These are phyloP conservation scores for Tipula vernalis DNA, from an alignment of 2,888 invertebrate genomes.

Conservation along the genomic window DNA sequence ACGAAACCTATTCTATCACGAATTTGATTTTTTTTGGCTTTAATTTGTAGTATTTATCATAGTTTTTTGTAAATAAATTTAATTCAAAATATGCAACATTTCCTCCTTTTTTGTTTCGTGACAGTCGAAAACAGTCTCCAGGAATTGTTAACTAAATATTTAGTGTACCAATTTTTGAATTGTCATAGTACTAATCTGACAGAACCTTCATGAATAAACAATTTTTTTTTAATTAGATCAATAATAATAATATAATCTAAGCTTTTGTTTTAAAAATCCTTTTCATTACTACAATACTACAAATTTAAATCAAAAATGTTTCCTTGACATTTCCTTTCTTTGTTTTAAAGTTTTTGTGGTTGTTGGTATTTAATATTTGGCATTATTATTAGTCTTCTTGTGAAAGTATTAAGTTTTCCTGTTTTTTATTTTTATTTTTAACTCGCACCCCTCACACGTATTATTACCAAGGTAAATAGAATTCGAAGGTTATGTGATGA, in stretches of 20 bases:
- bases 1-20: too few species aligned
- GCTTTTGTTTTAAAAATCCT: neutral
- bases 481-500: neutral
- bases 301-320: neutral
- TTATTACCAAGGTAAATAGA: neutral
- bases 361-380: neutral
- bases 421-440: neutral
- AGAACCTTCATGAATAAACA: too few species aligned
- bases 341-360: neutral
- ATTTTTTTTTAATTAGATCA: neutral
- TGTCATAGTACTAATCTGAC: too few species aligned
- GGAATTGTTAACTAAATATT: too few species aligned
- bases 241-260: neutral
- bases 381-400: neutral
- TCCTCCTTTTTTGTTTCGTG: too few species aligned
- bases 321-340: neutral
- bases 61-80: too few species aligned
- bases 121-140: too few species aligned
- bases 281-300: neutral
- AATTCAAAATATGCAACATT: too few species aligned
- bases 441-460: neutral
- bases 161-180: too few species aligned
- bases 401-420: neutral
- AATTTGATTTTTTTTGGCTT: too few species aligned
- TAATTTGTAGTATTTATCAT: too few species aligned